phyloP scores from a whole-genome alignment of 2,888 invertebrate species.

The Diaphora mendica region DNA sequence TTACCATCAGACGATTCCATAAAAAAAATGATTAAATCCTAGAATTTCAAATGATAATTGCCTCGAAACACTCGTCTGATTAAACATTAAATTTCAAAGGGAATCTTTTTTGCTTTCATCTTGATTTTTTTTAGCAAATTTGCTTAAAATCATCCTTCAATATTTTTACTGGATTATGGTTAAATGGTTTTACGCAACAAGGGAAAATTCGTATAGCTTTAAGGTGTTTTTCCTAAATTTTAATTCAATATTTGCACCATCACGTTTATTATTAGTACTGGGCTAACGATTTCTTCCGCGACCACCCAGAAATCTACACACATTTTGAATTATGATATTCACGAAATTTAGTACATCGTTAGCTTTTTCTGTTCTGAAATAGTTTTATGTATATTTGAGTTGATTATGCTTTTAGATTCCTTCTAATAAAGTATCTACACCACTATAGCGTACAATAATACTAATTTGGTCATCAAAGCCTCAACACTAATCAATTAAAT shows the following conservation, averaged over 20 bases:
- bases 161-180: conserved; percentile 14
- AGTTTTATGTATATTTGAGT: no score
- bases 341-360: background rate
- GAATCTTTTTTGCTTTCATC: conserved; percentile 5
- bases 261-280: background rate
- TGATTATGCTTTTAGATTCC: no score
- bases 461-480: background rate
- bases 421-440: no score
- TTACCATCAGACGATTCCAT: no score
- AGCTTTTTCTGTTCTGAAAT: background rate
- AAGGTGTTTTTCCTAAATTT: background rate
- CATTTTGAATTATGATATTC: background rate
- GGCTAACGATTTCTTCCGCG: background rate
- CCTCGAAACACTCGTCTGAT: conserved; percentile 23
- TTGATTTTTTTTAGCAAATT: conserved; percentile 8
- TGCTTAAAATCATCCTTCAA: conserved; percentile 2
- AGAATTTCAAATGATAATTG: conserved; percentile 45
- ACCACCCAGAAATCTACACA: background rate
- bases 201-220: background rate
- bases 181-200: background rate
- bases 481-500: background rate
- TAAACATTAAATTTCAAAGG: conserved; percentile 25
- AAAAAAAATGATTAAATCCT: conserved; percentile 15
- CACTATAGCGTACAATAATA: no score
- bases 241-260: background rate